Evolutionary conservation across 2,888 invertebrate species (phyloP).

Genomic region (Bembecia ichneumoniformis): DNA sequence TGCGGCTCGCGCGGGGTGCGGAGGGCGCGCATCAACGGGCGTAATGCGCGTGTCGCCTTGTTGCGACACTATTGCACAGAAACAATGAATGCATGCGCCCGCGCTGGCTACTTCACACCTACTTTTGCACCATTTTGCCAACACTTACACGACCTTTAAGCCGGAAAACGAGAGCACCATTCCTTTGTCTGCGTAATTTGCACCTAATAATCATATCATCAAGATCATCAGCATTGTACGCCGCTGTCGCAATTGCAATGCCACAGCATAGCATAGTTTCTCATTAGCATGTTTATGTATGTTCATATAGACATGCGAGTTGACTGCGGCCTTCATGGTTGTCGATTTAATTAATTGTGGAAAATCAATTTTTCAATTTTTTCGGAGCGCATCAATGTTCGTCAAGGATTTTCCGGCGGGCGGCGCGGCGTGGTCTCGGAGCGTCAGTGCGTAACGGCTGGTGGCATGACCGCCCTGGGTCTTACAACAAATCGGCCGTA

Average conservation of each 20-base stretch:
- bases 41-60: conserved; percentile 63
- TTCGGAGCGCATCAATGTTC: conserved; percentile 35
- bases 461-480: conserved; percentile 6
- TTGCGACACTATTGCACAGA: conserved; percentile 42
- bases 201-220: conserved; percentile 24
- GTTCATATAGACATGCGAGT: background rate
- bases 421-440: conserved; percentile 14
- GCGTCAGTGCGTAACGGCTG: conserved; percentile 17
- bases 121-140: conserved; percentile 43
- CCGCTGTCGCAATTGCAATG: conserved; percentile 6
- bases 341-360: conserved; percentile 32
- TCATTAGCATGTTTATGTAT: background rate
- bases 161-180: conserved; percentile 40
- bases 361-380: conserved; percentile 33
- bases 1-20: conserved; percentile 10
- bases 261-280: background rate
- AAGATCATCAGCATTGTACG: conserved; percentile 14
- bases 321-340: conserved; percentile 23
- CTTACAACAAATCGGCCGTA: conserved; percentile 15
- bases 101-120: conserved; percentile 43
- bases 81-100: conserved; percentile 38
- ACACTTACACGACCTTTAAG: conserved; percentile 38
- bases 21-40: conserved; percentile 51
- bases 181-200: conserved; percentile 15
- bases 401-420: conserved; percentile 39